These are phyloP conservation scores for Palaemon carinicauda DNA, from an alignment of 1,140 invertebrate genomes.

Conservation along the genomic window DNA sequence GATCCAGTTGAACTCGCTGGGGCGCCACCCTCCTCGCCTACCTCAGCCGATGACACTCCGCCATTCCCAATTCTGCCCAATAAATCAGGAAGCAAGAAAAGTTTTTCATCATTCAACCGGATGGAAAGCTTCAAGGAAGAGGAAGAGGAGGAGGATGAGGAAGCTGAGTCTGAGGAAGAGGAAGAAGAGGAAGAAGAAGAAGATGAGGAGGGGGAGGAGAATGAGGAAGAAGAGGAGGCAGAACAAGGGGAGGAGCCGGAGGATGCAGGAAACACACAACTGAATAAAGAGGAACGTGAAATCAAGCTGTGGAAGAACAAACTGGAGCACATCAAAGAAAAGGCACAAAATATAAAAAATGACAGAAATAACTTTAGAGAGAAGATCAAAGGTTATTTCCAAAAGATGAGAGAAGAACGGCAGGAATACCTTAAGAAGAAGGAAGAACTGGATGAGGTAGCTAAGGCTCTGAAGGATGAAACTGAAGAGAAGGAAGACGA, in stretches of 20 bases:
- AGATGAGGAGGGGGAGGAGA: constrained; percentile 26
- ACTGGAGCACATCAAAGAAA: constrained; percentile 48
- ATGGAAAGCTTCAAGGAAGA: constrained; percentile 59
- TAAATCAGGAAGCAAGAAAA: constrained; percentile 44
- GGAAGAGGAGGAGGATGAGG: constrained; percentile 44
- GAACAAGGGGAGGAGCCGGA: constrained; percentile 38
- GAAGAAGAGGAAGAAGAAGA: constrained; percentile 50
- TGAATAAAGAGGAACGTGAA: constrained; percentile 35
- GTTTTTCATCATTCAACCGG: constrained; percentile 44
- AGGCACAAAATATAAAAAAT: constrained; percentile 45
- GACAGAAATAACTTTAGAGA: constrained; percentile 48
- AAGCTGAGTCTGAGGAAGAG: constrained; percentile 42
- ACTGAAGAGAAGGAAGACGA: constrained; percentile 16
- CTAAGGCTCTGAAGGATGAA: constrained; percentile 34
- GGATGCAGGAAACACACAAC: constrained; percentile 20
- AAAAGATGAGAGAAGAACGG: constrained; percentile 45
- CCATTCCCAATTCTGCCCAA: constrained; percentile 27
- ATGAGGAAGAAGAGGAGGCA: constrained; percentile 25
- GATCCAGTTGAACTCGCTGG: constrained; percentile 40
- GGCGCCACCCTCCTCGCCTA: constrained; percentile 22
- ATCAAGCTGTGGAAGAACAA: constrained; percentile 49
- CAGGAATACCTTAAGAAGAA: constrained; percentile 52
- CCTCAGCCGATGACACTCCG: not conserved
- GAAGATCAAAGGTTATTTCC: constrained; percentile 52
- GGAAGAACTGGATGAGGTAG: constrained; percentile 52